Evolutionary conservation across 2,888 invertebrate species (phyloP), one percentile per base, ranked within the genome.

Genomic region (Diogma glabrata): DNA sequence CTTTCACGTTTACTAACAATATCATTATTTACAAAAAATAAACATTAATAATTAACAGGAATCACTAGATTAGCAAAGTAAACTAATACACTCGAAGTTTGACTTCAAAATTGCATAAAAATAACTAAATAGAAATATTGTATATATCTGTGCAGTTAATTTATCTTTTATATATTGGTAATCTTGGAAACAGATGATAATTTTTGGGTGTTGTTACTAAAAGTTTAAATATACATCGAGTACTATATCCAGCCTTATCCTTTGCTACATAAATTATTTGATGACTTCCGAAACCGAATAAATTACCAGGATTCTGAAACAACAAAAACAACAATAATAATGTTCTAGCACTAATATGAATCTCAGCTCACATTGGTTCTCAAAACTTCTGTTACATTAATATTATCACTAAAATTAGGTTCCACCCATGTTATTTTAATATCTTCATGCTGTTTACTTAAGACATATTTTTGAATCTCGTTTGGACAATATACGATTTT

Each of bases 331-430:
- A 24, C 16, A 9, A 46, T 24, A 24, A 16, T 26, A 8, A 23
- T 23, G 14, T 45, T 12, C 8, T 22, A n/a, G 10, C 28, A n/a
- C 10, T 3, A 10, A 40, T 10, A 20, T 12, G 19, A 3, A 3
- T 20, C 10, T 6, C 22, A n/a, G 53, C 59, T 64, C 60, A 72
- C 71, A 65, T 69, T 65, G 51, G 67, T 71, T 56, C 66, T 67
- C 53, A 62, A 65, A 47, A 71, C 61, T 50, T 65, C 63, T 26
- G 66, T 65, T 30, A 74, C 69, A 54, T 68, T 67, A 30, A 74
- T 69, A 55, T 74, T 75, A 60, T 75, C 75, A 33, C 64, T 65
- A 58, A 74, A 74, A 47, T 63, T 63, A 5, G 74, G 74, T 52
- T 73, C 73, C 17, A 60, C 62, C 75, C 75, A 75, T 9, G 62